Conservation (phyloP, 2,113 vertebrate genomes). For the Antennarius striatus region DNA sequence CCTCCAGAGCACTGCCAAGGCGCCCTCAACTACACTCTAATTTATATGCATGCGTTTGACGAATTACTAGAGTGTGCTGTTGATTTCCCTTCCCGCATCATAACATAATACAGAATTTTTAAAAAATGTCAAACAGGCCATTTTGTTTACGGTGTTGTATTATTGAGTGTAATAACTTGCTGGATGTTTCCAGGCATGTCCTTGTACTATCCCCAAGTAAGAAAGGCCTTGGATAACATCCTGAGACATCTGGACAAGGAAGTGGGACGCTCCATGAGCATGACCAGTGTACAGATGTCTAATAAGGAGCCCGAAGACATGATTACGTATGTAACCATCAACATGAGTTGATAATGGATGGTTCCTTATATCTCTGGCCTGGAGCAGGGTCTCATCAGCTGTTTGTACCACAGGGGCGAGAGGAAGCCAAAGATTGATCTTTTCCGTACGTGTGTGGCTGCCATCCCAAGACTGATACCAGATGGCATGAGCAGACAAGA, state of each 20-base stretch:
- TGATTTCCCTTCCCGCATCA: too few relatives aligned
- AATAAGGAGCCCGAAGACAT: conserved; percentile 99
- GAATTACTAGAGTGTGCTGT: too few relatives aligned
- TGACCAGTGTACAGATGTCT: conserved; percentile 98
- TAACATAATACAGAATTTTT: too few relatives aligned
- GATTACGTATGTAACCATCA: conserved; percentile 90
- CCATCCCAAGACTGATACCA: conserved; percentile 96
- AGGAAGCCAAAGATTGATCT: conserved; percentile 99
- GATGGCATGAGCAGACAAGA: conserved; percentile 99
- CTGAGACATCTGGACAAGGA: conserved; percentile 98
- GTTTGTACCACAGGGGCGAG: conserved; percentile 85
- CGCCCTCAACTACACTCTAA: too few relatives aligned
- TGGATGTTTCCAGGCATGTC: conserved; percentile 88
- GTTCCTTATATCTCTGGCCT: not conserved
- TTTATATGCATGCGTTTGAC: too few relatives aligned
- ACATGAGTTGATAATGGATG: not conserved
- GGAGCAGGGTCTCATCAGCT: conserved; percentile 5
- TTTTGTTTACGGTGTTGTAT: not conserved
- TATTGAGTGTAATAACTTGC: not conserved
- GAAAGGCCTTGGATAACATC: conserved; percentile 96
- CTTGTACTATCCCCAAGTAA: conserved; percentile 96
- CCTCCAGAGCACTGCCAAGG: too few relatives aligned
- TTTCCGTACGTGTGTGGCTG: conserved; percentile 97
- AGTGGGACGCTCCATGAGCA: conserved; percentile 97
- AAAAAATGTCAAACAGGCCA: too few relatives aligned